Conservation (phyloP, 2,797 vertebrate genomes). For the Crax fasciolata region DNA sequence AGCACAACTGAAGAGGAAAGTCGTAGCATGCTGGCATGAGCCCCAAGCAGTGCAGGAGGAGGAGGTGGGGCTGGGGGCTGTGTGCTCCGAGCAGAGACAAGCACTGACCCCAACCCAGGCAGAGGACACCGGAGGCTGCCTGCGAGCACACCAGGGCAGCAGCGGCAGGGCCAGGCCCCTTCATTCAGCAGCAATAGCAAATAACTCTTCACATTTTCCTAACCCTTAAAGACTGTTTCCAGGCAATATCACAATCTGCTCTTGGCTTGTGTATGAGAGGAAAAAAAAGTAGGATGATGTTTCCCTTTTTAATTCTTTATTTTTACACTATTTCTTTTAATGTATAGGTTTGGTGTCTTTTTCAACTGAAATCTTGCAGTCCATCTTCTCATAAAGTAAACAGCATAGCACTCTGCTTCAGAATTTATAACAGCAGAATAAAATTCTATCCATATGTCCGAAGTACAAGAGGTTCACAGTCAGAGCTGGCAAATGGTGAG, state of each 20-base stretch:
- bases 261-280: neutral
- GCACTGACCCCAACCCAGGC: neutral
- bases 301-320: neutral
- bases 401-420: slow-evolving; percentile 6
- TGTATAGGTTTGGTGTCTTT: neutral
- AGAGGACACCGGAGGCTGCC: neutral
- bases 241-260: neutral
- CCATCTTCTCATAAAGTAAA: neutral
- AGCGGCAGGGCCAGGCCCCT: slow-evolving; percentile 2
- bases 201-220: neutral
- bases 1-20: neutral
- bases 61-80: slow-evolving; percentile 31
- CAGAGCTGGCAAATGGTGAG: slow-evolving; percentile 53
- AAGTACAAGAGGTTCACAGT: slow-evolving; percentile 64
- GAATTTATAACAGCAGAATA: slow-evolving; percentile 38
- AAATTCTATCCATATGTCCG: slow-evolving; percentile 66
- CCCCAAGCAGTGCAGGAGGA: neutral
- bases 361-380: neutral
- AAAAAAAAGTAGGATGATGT: neutral
- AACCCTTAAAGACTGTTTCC: neutral
- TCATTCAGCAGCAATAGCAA: neutral
- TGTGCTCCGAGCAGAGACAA: neutral
- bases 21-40: neutral
- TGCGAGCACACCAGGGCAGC: slow-evolving; percentile 2
- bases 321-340: slow-evolving; percentile 13